These are phyloP conservation scores for Coranthus polyacanthus DNA, from an alignment of 2,797 vertebrate species.

Conservation along the genomic window DNA sequence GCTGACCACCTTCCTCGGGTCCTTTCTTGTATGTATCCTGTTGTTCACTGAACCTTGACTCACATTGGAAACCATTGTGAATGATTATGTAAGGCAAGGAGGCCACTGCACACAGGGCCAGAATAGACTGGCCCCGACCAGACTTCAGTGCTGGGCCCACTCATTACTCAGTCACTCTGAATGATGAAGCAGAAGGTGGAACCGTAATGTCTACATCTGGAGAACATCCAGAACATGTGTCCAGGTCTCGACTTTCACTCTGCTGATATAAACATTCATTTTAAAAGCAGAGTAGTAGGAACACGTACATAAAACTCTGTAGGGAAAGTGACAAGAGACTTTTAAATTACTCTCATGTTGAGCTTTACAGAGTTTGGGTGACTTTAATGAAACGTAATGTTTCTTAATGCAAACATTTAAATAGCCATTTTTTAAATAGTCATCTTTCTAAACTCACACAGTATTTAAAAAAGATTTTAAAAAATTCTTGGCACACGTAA, in stretches of 20 bases:
- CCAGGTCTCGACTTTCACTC: conserved; percentile 36
- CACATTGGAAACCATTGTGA: conserved; percentile 13
- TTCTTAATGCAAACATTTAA: conserved; percentile 14
- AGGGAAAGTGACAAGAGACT: conserved; percentile 11
- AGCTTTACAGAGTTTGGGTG: conserved; percentile 10
- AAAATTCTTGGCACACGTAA: no score
- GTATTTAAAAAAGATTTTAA: no score
- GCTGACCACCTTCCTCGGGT: not conserved
- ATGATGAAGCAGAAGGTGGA: conserved; percentile 33
- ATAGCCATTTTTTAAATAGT: no score
- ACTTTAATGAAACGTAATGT: conserved; percentile 21
- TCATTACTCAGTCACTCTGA: conserved; percentile 40
- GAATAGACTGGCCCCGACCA: conserved; percentile 19
- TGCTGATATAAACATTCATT: conserved; percentile 15
- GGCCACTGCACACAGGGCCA: conserved; percentile 16
- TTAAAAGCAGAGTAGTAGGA: conserved; percentile 20
- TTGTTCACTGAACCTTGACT: not conserved
- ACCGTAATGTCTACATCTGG: conserved; percentile 30
- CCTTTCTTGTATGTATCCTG: conserved; percentile 2
- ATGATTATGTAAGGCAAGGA: conserved; percentile 26
- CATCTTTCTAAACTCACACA: no score
- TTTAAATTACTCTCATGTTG: conserved; percentile 31
- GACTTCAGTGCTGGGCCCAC: conserved; percentile 17
- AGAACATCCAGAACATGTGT: conserved; percentile 25
- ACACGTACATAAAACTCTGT: conserved; percentile 6